A percentile compares a stretch with the other conserved stretches of the same genome.
phyloP scores from a whole-genome alignment of 2,113 vertebrate genomes.

The Syngnathus scovelli region DNA sequence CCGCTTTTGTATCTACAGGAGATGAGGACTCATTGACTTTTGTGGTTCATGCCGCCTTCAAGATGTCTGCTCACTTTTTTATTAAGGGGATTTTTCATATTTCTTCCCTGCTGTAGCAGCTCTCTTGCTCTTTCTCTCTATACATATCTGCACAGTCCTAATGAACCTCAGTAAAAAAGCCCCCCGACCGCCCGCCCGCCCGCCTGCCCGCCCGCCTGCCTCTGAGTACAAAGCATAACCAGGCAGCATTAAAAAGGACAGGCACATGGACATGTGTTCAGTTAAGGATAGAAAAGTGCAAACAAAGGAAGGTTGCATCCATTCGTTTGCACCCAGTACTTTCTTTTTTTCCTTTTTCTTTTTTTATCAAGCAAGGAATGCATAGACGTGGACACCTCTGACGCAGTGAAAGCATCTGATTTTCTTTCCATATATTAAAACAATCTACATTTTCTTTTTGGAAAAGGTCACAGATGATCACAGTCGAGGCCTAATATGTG shows the following conservation, averaged over 20 bases:
- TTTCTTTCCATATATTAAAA: no score
- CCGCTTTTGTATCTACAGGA: background rate
- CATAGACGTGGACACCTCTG: no score
- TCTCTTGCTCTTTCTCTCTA: constrained; percentile 12
- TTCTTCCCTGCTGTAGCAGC: constrained; percentile 16
- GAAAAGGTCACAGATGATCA: no score
- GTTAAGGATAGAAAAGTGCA: constrained; percentile 24
- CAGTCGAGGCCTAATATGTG: no score
- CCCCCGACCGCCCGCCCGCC: background rate
- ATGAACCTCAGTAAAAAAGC: constrained; percentile 34
- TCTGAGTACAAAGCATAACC: constrained; percentile 51
- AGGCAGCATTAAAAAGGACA: constrained; percentile 47
- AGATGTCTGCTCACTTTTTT: constrained; percentile 22
- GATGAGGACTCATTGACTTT: background rate
- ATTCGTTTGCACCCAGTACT: constrained; percentile 7
- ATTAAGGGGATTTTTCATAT: constrained; percentile 29
- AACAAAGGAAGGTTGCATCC: constrained; percentile 15
- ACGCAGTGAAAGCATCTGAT: no score
- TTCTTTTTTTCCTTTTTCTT: background rate
- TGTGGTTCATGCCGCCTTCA: background rate
- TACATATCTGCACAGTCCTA: constrained; percentile 24
- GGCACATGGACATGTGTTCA: constrained; percentile 20
- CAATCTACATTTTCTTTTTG: no score
- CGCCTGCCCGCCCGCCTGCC: background rate
- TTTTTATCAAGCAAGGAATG: background rate